A percentile compares a stretch with the other conserved stretches of the same genome.
phyloP scores from a whole-genome alignment of 2,888 invertebrate genomes.

The Criorhina ranunculi region DNA sequence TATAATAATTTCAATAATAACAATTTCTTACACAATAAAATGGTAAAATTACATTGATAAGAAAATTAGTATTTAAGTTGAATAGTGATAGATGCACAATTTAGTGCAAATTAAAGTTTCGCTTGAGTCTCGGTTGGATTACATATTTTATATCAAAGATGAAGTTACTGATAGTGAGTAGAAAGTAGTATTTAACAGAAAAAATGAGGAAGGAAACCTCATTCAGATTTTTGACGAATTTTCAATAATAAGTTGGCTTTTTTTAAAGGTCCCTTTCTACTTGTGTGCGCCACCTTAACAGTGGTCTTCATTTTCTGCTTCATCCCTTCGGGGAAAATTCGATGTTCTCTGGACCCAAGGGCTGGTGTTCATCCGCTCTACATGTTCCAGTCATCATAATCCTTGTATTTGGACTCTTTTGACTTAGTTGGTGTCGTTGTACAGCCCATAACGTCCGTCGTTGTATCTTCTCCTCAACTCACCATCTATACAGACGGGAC shows the following conservation, averaged over 20 bases:
- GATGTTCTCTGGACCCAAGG: no score
- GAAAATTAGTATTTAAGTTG: conserved; percentile 10
- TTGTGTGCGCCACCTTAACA: no score
- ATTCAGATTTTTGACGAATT: neutral
- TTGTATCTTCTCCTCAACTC: no score
- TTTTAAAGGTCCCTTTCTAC: no score
- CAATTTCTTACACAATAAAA: neutral
- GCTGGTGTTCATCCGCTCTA: no score
- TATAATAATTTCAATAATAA: neutral
- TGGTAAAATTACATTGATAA: neutral
- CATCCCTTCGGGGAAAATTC: no score
- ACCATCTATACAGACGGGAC: no score
- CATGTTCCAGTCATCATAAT: no score
- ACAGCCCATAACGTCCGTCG: no score
- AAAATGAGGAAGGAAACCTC: neutral
- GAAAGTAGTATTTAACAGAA: neutral
- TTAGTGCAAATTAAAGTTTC: neutral
- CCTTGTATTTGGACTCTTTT: no score
- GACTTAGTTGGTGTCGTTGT: no score
- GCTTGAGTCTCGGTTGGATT: neutral
- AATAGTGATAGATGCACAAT: neutral
- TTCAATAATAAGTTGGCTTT: neutral
- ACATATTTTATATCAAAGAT: neutral
- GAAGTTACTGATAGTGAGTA: conserved; percentile 10
- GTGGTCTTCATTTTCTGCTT: no score